Percentiles rank a stretch among this genome's conserved stretches.
Evolutionary conservation across 2,113 vertebrate species (phyloP).

Genomic region (Pseudorhombus dupliciocellatus): DNA sequence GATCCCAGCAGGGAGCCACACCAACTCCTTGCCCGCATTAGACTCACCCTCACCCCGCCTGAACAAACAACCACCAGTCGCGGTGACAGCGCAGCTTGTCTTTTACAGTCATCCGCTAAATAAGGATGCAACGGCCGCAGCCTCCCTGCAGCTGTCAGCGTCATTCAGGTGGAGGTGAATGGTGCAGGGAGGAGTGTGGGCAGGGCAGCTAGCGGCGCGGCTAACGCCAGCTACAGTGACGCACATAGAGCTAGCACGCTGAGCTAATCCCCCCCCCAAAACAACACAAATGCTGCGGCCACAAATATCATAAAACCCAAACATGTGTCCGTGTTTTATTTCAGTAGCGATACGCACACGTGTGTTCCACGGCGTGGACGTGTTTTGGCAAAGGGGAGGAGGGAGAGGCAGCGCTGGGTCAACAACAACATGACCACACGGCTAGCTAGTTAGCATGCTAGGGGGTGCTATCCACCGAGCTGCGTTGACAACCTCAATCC

Average conservation of each 20-base stretch:
- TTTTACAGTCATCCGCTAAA: not conserved
- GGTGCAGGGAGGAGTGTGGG: constrained; percentile 42
- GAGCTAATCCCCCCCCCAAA: constrained; percentile 26
- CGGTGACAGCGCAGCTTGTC: constrained; percentile 11
- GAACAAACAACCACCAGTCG: not conserved
- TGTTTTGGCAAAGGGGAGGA: constrained; percentile 59
- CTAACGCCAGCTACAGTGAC: constrained; percentile 55
- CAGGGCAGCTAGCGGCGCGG: constrained; percentile 47
- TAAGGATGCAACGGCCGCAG: not conserved
- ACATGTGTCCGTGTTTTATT: not conserved
- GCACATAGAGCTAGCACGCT: constrained; percentile 71
- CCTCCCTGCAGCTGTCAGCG: constrained; percentile 33
- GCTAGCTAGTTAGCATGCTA: constrained; percentile 37
- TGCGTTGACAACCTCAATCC: not conserved
- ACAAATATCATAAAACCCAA: accelerated
- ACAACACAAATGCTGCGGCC: not conserved
- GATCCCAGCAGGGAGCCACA: not conserved
- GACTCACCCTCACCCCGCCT: not conserved
- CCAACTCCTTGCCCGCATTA: constrained; percentile 5
- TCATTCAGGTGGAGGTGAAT: constrained; percentile 22
- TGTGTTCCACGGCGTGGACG: constrained; percentile 3
- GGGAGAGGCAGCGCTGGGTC: constrained; percentile 55
- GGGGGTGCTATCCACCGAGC: not conserved
- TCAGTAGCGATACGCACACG: not conserved
- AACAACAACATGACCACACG: constrained; percentile 55